Base-by-base conservation (phyloP, 2,797 vertebrate genomes). In the Leptatherina wallacei region DNA sequence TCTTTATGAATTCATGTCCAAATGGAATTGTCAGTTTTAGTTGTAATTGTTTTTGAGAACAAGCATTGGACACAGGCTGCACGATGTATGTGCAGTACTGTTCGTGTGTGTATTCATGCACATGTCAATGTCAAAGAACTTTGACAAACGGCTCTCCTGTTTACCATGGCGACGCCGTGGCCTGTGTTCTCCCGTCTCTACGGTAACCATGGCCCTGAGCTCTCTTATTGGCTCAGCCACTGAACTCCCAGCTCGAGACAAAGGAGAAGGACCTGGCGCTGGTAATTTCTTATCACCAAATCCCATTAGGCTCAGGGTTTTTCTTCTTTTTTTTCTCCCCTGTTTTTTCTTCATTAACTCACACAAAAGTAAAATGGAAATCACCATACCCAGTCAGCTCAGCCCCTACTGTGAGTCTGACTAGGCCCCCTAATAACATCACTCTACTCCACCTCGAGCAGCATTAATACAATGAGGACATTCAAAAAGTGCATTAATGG, bases 151-250 rank as follows among this genome's bases (percentile, higher is more conserved):
- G 94, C 95, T 95, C 95, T 93, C 94, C 95, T 95, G 93, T 96
- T 97, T 95, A 94, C 96, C 96, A 96, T 97, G 96, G 96, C 94
- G 96, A 97, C 95, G 92, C 94, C 10, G 86, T 93, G 94, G 93
- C 94, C 95, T 95, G 94, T 96, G 96, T 96, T 96, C 95, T 92
- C 92, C 83, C 88, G 96, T 98, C 96, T 97, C 97, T 97, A 95
- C 95, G 96, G 97, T 95, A 97, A 98, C 96, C 91, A 71, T 91
- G 95, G 95, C 94, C 94, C 94, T 93, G 69, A 65, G 80, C 85
- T 95, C 94, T 86, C 84, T 89, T 93, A 95, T 96, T 96, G 95
- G 95, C 95, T 95, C 91, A 95, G 96, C 95, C 95, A 95, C 95
- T 96, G 96, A 97, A 96, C 93, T 96, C 94, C 94, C 93, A 44